Base-by-base conservation (phyloP, 2,888 invertebrate genomes). In the Halocaridina rubra region DNA sequence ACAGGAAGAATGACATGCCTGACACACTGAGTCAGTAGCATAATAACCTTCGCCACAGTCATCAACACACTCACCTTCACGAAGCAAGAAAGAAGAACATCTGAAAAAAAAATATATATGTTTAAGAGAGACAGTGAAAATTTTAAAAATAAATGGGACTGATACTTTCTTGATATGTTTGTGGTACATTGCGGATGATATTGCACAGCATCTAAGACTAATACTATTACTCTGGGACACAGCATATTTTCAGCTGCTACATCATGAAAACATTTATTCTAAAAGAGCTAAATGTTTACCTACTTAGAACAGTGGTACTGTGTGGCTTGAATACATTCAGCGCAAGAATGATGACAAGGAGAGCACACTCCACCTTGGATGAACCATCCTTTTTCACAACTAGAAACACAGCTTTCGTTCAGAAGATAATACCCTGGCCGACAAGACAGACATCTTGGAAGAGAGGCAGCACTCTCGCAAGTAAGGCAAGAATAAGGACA, bases 261-360 rank as follows among this genome's bases (percentile, higher is more conserved):
- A n/a, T n/a, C n/a, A n/a, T n/a, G n/a, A n/a, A n/a, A n/a, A n/a
- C n/a, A n/a, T n/a, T n/a, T n/a, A n/a, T n/a, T n/a, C n/a, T 24
- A 53, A 22, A 75, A 53, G 32, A 27, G 29, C 2, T 27, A 75
- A 22, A 19, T 75, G 53, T 75, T 27, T 64, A 59, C 61, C 84
- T 78, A 88, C 88, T 81, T 84, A 7, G 84, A 86, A 39, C 88
- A 88, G 75, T 86, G 88, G 71, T 80, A 88, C 22, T 16, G 77
- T 24, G 86, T 80, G 4, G 76, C 81, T 24, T 84, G 84, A 19
- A 74, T 71, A 71, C 88, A 88, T 24, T 59, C 22, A 19, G 30
- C 32, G 33, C 87, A 87, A 24, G 85, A 67, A 0, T 82, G 80
- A 19, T 87, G 85, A 32, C 87, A 87, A 2, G 64, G 5, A 19